Conservation (phyloP, 2,888 invertebrate species). For the Apeira syringaria region DNA sequence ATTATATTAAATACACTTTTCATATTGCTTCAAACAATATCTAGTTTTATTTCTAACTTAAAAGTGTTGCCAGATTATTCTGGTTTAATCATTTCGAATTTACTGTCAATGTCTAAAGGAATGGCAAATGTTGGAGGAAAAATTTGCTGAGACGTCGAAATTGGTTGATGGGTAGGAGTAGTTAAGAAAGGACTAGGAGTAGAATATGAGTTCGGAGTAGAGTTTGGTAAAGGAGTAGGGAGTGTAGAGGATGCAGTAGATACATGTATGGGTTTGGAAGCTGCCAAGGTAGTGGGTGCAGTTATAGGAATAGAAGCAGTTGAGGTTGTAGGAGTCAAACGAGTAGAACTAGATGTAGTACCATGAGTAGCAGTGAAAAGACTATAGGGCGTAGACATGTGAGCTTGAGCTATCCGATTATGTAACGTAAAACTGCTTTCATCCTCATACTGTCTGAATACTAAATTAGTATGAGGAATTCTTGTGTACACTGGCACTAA, state of each 20-base stretch:
- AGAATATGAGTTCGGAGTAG: too few relatives aligned
- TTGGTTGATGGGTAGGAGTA: slow-evolving; percentile 3
- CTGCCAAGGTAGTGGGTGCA: too few relatives aligned
- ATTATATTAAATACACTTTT: slow-evolving; percentile 59
- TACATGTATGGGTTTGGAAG: too few relatives aligned
- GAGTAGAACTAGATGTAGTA: slow-evolving; percentile 1
- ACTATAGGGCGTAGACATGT: slow-evolving; percentile 10
- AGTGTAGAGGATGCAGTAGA: background rate
- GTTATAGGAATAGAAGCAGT: slow-evolving; percentile 7
- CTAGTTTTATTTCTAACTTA: slow-evolving; percentile 17
- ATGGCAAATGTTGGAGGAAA: background rate
- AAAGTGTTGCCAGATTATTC: too few relatives aligned
- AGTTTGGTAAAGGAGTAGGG: too few relatives aligned
- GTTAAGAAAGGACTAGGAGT: too few relatives aligned
- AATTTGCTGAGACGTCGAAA: slow-evolving; percentile 10
- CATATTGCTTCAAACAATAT: slow-evolving; percentile 66
- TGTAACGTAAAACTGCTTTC: slow-evolving; percentile 33
- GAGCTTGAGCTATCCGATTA: slow-evolving; percentile 23
- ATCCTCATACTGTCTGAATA: slow-evolving; percentile 35
- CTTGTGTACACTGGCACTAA: slow-evolving; percentile 59
- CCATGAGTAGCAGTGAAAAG: too few relatives aligned
- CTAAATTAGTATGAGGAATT: slow-evolving; percentile 29
- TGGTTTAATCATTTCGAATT: slow-evolving; percentile 16
- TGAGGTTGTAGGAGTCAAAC: background rate
- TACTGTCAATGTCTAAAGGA: slow-evolving; percentile 4